Percentiles rank a stretch among this genome's conserved stretches.
Evolutionary conservation across 2,888 invertebrate genomes (phyloP).

Genomic region (Octonoba sinensis): DNA sequence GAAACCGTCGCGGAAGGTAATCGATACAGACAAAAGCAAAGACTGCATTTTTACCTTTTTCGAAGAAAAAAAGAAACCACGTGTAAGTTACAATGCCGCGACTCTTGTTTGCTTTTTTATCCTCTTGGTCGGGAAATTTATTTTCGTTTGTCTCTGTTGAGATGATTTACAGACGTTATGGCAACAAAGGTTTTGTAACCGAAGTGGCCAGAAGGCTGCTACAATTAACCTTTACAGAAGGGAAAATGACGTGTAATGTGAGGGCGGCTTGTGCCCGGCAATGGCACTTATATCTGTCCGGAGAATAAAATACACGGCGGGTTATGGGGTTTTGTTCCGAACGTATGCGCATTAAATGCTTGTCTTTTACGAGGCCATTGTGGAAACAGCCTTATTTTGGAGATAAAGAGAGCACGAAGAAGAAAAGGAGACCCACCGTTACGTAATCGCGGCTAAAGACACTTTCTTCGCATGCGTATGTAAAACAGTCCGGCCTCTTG

Average conservation of each 20-base stretch:
- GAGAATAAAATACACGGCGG: constrained; percentile 47
- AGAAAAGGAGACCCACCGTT: constrained; percentile 11
- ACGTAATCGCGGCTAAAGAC: constrained; percentile 12
- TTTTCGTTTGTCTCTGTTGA: constrained; percentile 58
- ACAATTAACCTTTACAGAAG: constrained; percentile 62
- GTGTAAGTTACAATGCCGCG: constrained; percentile 17
- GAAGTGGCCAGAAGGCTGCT: constrained; percentile 54
- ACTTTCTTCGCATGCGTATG: neutral
- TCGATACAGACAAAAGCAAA: neutral
- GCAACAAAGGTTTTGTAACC: constrained; percentile 64
- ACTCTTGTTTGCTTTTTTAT: constrained; percentile 13
- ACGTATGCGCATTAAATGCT: constrained; percentile 49
- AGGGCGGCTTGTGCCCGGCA: constrained; percentile 26
- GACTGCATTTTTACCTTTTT: constrained; percentile 35
- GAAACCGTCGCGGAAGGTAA: no score
- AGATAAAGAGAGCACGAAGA: constrained; percentile 41
- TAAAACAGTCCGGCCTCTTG: no score
- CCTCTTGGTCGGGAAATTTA: constrained; percentile 43
- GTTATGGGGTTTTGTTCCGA: constrained; percentile 59
- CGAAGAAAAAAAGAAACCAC: constrained; percentile 39
- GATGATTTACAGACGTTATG: constrained; percentile 58
- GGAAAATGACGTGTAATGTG: constrained; percentile 48
- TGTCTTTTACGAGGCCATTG: constrained; percentile 58
- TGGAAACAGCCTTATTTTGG: constrained; percentile 35
- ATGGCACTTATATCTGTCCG: constrained; percentile 36